Evolutionary conservation across 2,113 vertebrate genomes (phyloP).

Genomic region (Saguinus imperator): DNA sequence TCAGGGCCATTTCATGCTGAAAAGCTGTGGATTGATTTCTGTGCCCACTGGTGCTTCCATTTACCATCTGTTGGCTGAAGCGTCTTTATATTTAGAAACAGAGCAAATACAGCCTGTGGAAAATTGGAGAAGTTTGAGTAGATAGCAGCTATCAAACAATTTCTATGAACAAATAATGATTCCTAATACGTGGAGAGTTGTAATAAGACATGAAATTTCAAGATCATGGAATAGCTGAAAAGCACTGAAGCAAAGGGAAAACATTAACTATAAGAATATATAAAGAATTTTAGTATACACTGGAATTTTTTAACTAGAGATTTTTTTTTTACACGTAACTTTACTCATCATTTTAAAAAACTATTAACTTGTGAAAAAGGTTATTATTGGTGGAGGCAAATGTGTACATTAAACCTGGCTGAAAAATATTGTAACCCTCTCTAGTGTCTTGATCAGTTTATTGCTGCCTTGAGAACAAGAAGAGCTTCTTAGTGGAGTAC

Average conservation of each 20-base stretch:
- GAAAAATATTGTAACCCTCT: background rate
- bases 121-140: background rate
- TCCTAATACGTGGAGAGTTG: background rate
- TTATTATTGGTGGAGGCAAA: conserved; percentile 20
- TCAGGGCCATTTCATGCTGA: conserved; percentile 51
- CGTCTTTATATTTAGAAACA: conserved; percentile 55
- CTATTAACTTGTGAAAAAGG: conserved; percentile 3
- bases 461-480: background rate
- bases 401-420: background rate
- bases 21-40: conserved; percentile 65
- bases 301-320: background rate
- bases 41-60: conserved; percentile 58
- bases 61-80: conserved; percentile 65
- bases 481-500: background rate
- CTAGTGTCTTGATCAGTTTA: background rate
- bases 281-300: background rate
- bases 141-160: background rate
- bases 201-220: background rate
- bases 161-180: background rate
- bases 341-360: background rate
- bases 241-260: background rate
- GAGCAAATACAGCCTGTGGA: background rate
- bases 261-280: background rate
- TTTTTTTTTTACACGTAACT: background rate
- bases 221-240: background rate